These are phyloP conservation scores for Notiomystis cincta DNA, from an alignment of 2,113 vertebrate species.

Conservation along the genomic window DNA sequence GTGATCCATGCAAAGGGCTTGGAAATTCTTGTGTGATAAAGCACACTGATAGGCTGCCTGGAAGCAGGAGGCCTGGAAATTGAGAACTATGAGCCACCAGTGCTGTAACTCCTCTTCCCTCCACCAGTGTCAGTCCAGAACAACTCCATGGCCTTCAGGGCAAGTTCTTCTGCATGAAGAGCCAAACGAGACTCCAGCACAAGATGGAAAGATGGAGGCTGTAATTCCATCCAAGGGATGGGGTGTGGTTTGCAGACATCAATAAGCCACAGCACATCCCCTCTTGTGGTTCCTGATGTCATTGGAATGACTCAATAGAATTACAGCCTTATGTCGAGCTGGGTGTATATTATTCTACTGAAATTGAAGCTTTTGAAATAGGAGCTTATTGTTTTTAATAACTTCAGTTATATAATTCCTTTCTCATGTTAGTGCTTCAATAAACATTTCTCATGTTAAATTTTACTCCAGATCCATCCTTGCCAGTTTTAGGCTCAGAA, in stretches of 20 bases:
- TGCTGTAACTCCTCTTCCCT: not conserved
- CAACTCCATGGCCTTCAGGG: not conserved
- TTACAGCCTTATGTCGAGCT: not conserved
- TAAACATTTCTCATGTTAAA: slow-evolving; percentile 58
- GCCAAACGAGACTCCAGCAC: not conserved
- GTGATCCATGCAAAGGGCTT: not conserved
- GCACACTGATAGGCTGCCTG: not conserved
- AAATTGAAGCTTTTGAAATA: slow-evolving; percentile 72
- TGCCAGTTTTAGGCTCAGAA: slow-evolving; percentile 53
- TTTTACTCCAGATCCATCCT: slow-evolving; percentile 46
- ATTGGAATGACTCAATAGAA: slow-evolving; percentile 45
- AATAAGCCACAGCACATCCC: slow-evolving; percentile 17
- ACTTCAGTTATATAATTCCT: slow-evolving; percentile 67
- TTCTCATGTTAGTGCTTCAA: slow-evolving; percentile 64
- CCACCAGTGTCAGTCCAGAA: not conserved
- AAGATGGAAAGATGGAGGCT: not conserved
- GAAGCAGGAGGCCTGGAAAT: not conserved
- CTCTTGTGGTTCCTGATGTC: slow-evolving; percentile 61
- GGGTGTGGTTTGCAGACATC: slow-evolving; percentile 24
- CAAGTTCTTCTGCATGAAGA: not conserved
- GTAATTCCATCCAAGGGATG: not conserved
- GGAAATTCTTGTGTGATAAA: not conserved
- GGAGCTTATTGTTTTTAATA: slow-evolving; percentile 72
- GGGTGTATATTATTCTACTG: slow-evolving; percentile 46
- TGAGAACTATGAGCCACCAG: not conserved